Conservation (phyloP, 2,797 vertebrate species). For the Microctenopoma steveboyesi region DNA sequence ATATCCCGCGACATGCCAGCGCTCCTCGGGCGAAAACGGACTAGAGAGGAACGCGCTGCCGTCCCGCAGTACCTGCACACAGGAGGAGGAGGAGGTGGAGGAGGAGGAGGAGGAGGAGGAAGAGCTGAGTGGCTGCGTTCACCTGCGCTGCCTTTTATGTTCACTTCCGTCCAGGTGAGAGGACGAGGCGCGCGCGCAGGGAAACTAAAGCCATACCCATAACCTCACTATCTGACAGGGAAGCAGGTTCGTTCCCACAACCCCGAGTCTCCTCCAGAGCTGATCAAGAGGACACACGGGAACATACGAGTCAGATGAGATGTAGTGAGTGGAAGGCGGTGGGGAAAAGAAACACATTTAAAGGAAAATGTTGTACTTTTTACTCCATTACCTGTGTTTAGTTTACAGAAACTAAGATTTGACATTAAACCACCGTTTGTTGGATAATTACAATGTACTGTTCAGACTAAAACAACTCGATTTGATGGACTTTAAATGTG, state of each 20-base stretch:
- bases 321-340: background rate
- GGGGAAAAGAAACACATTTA: background rate
- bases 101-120: slow-evolving; percentile 23
- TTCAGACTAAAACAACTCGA: too few relatives aligned
- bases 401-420: background rate
- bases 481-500: too few relatives aligned
- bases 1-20: slow-evolving; percentile 29
- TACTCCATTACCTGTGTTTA: background rate
- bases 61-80: slow-evolving; percentile 68
- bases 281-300: background rate
- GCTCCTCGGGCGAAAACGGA: slow-evolving; percentile 13
- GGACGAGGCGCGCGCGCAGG: slow-evolving; percentile 21
- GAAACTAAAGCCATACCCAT: background rate
- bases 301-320: too few relatives aligned
- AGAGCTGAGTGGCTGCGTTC: slow-evolving; percentile 43
- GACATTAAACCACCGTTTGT: too few relatives aligned
- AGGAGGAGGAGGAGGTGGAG: slow-evolving; percentile 13
- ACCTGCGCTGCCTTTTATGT: slow-evolving; percentile 80
- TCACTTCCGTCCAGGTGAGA: slow-evolving; percentile 94
- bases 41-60: slow-evolving; percentile 2
- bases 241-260: background rate
- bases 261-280: background rate
- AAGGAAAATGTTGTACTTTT: background rate
- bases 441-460: too few relatives aligned
- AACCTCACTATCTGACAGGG: background rate